These are phyloP conservation scores for Zaprionus ghesquierei DNA, from an alignment of 1,140 invertebrate genomes.

Conservation along the genomic window DNA sequence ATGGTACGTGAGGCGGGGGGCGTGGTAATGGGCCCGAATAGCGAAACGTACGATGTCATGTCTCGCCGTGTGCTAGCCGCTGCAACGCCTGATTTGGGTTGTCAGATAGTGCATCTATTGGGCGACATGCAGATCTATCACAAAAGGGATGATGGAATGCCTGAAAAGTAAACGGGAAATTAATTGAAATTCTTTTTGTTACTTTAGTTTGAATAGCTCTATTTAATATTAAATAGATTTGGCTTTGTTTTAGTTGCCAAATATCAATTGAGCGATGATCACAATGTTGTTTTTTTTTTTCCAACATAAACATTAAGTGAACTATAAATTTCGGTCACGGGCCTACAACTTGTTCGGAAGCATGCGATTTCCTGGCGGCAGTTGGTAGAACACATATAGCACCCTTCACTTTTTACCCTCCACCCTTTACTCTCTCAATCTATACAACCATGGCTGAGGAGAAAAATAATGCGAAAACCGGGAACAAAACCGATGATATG, in stretches of 20 bases:
- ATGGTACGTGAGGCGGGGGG: constrained; percentile 96
- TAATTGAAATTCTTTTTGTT: background rate
- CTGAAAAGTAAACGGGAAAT: background rate
- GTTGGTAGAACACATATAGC: constrained; percentile 1
- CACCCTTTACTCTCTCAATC: background rate
- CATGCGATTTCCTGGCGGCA: constrained; percentile 47
- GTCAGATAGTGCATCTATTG: constrained; percentile 86
- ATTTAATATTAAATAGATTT: background rate
- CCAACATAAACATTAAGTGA: background rate
- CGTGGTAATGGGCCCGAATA: constrained; percentile 92
- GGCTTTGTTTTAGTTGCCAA: background rate
- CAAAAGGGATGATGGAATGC: background rate
- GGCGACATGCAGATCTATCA: constrained; percentile 17
- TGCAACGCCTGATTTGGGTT: constrained; percentile 87
- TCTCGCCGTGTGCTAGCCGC: constrained; percentile 91
- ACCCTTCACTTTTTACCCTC: no score
- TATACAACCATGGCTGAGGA: constrained; percentile 30
- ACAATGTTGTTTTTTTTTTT: no score
- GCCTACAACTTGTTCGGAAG: constrained; percentile 1
- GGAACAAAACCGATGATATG: no score
- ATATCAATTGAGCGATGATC: background rate
- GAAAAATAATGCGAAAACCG: background rate
- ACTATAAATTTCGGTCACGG: constrained; percentile 13
- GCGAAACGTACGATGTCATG: constrained; percentile 90
- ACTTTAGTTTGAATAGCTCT: background rate